These are phyloP conservation scores for Gnathonemus longibarbis DNA, from an alignment of 2,113 vertebrate genomes.

Conservation along the genomic window DNA sequence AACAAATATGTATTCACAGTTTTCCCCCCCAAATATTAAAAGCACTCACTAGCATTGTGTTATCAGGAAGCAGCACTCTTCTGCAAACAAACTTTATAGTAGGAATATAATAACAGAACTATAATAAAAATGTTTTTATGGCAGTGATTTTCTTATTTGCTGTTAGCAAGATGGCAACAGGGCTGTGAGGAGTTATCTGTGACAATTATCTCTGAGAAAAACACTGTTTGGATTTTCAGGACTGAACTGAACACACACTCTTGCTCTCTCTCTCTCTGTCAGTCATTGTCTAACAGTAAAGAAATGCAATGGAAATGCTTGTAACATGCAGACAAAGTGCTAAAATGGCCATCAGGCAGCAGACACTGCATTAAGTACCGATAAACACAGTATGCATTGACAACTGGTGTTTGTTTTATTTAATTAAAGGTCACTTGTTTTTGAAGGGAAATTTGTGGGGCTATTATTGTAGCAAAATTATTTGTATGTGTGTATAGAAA, in stretches of 20 bases:
- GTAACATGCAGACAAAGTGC: background rate
- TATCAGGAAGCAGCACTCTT: background rate
- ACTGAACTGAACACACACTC: background rate
- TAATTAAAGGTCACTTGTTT: background rate
- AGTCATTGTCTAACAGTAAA: background rate
- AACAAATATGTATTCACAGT: constrained; percentile 34
- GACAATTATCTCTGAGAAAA: background rate
- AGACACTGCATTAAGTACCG: background rate
- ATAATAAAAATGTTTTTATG: background rate
- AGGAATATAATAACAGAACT: background rate
- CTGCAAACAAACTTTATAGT: background rate
- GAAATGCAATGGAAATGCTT: background rate
- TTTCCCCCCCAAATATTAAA: background rate
- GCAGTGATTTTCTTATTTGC: background rate
- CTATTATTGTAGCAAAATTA: background rate
- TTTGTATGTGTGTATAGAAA: background rate
- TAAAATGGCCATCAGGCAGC: background rate
- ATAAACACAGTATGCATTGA: background rate
- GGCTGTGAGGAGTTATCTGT: background rate
- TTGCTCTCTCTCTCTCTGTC: background rate
- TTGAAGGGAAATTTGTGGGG: background rate
- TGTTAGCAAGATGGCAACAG: background rate
- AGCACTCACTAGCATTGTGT: background rate
- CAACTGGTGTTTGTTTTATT: background rate
- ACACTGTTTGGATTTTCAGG: background rate